Base-by-base conservation (phyloP, 2,888 invertebrate species). In the Scaptomyza flava region DNA sequence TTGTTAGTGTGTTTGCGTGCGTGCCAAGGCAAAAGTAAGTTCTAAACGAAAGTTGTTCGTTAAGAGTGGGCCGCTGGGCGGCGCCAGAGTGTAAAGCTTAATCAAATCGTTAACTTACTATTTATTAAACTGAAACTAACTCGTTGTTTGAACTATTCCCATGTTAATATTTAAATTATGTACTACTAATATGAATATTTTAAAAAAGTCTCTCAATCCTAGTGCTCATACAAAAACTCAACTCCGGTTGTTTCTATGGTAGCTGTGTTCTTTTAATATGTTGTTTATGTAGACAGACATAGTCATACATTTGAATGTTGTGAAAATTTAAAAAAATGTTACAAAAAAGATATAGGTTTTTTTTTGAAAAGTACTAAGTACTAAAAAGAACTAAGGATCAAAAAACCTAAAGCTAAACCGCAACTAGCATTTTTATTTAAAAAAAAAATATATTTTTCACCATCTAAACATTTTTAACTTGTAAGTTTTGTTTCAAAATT, bases 71-170 rank as follows among this genome's bases (percentile, higher is more conserved):
- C 72, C 81, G 85, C 64, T 48, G 60, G 61, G 78, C 51, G 79
- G 79, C 79, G 85, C 85, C 59, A 69, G 33, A 20, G 78, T 68
- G 78, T 42, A 59, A 71, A 77, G 61, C 65, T 66, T 50, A 23
- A n/a, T 20, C 30, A 65, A 48, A 63, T 52, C 36, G 47, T 14
- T 68, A 54, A 51, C n/a, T 31, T 6, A 50, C 8, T 36, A 20
- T 31, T 56, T 42, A 23, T 7, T n/a, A 34, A 38, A 63, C 23
- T 48, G 6, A 8, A 27, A 61, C n/a, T n/a, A 14, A 59, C 38
- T 38, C 6, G 5, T 8, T 14, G 38, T 6, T 7, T n/a, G 6
- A 36, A 36, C n/a, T 36, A 36, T 36, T 36, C 3, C 0, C 7
- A n/a, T 14, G 0, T 36, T n/a, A 36, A 11, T 12, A 12, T 34